phyloP scores from a whole-genome alignment of 2,888 invertebrate species.

The Callinectes sapidus region DNA sequence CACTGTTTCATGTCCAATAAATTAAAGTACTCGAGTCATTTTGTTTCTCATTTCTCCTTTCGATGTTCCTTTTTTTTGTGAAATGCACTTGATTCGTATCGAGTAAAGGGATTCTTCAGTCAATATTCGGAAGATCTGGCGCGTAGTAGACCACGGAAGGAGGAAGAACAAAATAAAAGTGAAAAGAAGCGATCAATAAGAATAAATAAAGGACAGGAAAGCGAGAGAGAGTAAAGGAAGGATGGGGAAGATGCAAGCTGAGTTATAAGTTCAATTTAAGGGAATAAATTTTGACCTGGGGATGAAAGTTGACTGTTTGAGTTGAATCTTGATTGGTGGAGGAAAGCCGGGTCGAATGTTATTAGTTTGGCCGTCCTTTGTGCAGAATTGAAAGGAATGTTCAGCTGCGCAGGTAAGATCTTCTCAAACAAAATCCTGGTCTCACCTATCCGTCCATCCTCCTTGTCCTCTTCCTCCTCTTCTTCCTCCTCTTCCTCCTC shows the following conservation, averaged over 20 bases:
- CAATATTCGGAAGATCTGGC: not conserved
- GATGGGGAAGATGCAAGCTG: not conserved
- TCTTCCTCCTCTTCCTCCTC: not conserved
- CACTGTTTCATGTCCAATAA: not conserved
- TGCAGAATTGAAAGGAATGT: not conserved
- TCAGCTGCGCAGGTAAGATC: not conserved
- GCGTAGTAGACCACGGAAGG: no score
- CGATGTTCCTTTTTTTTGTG: no score
- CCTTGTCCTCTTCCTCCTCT: not conserved
- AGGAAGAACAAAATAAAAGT: not conserved
- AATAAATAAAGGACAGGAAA: not conserved
- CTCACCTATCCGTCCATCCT: not conserved
- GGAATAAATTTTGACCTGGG: not conserved
- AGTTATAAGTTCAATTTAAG: not conserved
- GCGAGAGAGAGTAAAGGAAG: not conserved
- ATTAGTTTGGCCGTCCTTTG: not conserved
- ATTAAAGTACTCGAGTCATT: not conserved
- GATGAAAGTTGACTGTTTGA: not conserved
- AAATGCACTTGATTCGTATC: not conserved
- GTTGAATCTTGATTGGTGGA: not conserved
- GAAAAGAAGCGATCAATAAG: not conserved
- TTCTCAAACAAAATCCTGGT: not conserved
- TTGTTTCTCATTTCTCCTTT: no score
- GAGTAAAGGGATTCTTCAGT: not conserved
- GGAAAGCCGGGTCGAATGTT: not conserved